Percentiles rank a stretch among this genome's conserved stretches.
Conservation (phyloP, 2,113 vertebrate genomes). For the Equus quagga region DNA sequence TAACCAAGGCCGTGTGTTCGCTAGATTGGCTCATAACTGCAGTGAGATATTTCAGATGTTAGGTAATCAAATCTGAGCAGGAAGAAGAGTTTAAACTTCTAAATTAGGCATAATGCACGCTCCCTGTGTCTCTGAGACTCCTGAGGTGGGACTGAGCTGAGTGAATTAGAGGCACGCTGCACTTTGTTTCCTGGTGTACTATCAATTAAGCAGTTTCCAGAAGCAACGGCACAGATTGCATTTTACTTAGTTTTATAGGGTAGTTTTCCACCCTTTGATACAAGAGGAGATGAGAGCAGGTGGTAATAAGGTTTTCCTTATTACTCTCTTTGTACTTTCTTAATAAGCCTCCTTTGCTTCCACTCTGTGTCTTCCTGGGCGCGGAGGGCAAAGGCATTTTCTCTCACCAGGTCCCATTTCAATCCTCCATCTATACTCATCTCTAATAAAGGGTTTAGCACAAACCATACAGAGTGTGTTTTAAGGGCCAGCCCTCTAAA, state of each 20-base stretch:
- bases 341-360: constrained; percentile 15
- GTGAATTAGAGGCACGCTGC: constrained; percentile 14
- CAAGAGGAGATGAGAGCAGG: constrained; percentile 14
- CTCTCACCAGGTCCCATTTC: neutral
- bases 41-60: neutral
- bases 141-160: neutral
- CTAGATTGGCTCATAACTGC: neutral
- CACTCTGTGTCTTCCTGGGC: neutral
- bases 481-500: neutral
- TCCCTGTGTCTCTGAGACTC: neutral
- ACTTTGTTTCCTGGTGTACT: constrained; percentile 26
- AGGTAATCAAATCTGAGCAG: neutral
- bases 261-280: constrained; percentile 30
- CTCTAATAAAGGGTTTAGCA: neutral
- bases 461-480: neutral
- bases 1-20: neutral
- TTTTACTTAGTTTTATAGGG: constrained; percentile 37
- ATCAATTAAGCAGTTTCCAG: constrained; percentile 69
- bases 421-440: neutral
- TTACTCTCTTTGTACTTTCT: neutral
- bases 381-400: neutral
- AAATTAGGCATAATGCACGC: neutral
- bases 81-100: constrained; percentile 13
- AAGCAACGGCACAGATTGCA: constrained; percentile 45
- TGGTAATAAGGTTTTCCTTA: neutral